Base-by-base conservation (phyloP, 2,888 invertebrate species). In the Hypomecis punctinalis region DNA sequence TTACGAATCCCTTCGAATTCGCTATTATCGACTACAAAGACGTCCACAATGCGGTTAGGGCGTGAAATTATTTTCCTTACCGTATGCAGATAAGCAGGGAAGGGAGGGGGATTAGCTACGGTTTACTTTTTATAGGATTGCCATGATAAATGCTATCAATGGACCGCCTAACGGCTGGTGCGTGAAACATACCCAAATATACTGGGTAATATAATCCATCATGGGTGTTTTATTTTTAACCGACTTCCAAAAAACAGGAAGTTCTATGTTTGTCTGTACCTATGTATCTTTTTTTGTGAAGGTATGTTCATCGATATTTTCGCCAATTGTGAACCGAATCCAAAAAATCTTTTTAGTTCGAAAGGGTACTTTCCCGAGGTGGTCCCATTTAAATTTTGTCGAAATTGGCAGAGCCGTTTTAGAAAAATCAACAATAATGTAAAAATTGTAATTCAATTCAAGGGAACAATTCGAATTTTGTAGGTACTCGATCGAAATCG, bases 51-150 rank as follows among this genome's bases (percentile, higher is more conserved):
- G 86, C 76, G 83, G 87, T 79, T 82, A 85, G 85, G 86, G 92
- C 91, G 92, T 93, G 91, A 93, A 93, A 93, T 93, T 87, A 91
- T 90, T 89, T 91, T 90, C 82, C 90, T 90, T 89, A 86, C 86
- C 83, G 89, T 89, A 93, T 93, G 92, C 91, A 92, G 91, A 93
- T 93, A 89, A 86, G 61, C 56, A 53, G 42, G 82, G 83, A 80
- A 81, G 82, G 85, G 74, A 76, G 79, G 73, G 62, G 84, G 89
- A 90, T 92, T 91, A 89, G 92, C 86, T 88, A 89, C 89, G 91
- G 89, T 88, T 89, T 89, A 91, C 84, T 90, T 92, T 92, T 92
- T 91, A 90, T 90, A 88, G 91, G 90, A 91, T 91, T 91, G 85
- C 80, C 86, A 91, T 92, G 91, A 92, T 91, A 91, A 91, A 91